Conservation (phyloP, 1,140 invertebrate genomes). For the Megathymus violae region DNA sequence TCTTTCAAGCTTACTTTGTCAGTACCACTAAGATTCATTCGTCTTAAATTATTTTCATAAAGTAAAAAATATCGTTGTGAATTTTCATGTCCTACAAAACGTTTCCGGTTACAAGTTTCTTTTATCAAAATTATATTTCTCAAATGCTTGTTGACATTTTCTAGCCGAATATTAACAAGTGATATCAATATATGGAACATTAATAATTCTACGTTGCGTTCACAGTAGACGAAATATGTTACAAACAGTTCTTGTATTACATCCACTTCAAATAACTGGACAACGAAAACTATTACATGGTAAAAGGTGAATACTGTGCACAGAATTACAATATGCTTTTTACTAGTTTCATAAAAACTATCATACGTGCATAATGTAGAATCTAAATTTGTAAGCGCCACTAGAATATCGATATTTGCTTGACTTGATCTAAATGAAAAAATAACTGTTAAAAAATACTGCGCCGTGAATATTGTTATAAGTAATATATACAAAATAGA, state of each 20-base stretch:
- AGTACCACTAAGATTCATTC: not conserved
- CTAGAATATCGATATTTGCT: not conserved
- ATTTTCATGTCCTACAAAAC: not conserved
- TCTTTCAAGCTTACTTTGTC: slow-evolving; percentile 3
- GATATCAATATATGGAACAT: not conserved
- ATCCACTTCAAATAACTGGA: not conserved
- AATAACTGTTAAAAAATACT: slow-evolving; percentile 9
- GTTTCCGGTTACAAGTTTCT: not conserved
- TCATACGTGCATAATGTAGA: not conserved
- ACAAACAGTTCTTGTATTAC: not conserved
- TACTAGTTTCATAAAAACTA: not conserved
- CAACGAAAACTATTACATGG: slow-evolving; percentile 2
- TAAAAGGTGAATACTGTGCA: not conserved
- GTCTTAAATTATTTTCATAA: not conserved
- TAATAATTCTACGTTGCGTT: slow-evolving; percentile 11
- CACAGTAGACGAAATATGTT: not conserved
- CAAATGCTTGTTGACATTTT: slow-evolving; percentile 1
- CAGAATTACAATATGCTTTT: not conserved
- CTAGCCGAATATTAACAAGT: not conserved
- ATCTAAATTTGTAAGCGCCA: slow-evolving; percentile 3
- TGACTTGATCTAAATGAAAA: slow-evolving; percentile 11
- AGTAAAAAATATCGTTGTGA: not conserved
- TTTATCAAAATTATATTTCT: not conserved
- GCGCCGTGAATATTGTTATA: not conserved
- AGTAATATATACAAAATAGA: slow-evolving; percentile 1